Base-by-base conservation (phyloP, 2,113 vertebrate genomes). In the Elephantulus edwardii region DNA sequence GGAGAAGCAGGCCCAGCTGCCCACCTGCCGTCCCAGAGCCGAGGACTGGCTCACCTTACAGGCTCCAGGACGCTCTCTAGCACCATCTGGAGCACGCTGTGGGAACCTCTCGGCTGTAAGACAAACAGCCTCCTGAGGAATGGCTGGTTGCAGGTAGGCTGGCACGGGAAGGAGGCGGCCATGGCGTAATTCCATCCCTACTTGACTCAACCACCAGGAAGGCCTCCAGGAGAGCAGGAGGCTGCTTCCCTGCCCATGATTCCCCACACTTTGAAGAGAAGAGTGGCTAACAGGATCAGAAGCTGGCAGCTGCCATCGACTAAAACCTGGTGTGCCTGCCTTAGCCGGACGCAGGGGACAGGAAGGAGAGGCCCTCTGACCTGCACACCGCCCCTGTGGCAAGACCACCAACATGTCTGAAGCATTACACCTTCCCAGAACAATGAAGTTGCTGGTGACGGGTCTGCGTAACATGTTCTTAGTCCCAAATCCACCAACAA, bases 61-160 rank as follows among this genome's bases (percentile, higher is more conserved):
- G 93, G 96, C 87, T 89, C 97, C 60, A 91, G 98, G 42, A 99
- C 91, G 12, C 98, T 97, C 89, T 94, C 97, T 87, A 99, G 96
- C 38, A 98, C 97, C 96, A 99, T 96, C 94, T 98, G 98, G 88
- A 98, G 97, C 66, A 99, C 98, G 64, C 98, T 98, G 97, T 99
- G 98, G 52, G 98, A 98, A 50, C 96, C 97, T 86, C 94, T 97
- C 85, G 98, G 89, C 99, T 99, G 92, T 0, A 91, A 95, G 79
- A 38, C 46, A 93, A 86, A 66, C 30, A 40, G 52, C 2, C 1
- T 26, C 44, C 40, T 87, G 60, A 38, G 64, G 16, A 74, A 13
- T 0, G 1, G 9, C 3, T 3, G 2, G 2, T 2, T 20, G 52
- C 48, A 12, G 38, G 42, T 54, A 7, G 50, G 30, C 13, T 30